Base-by-base conservation (phyloP, 2,797 vertebrate species). In the Anisognathus igniventris region DNA sequence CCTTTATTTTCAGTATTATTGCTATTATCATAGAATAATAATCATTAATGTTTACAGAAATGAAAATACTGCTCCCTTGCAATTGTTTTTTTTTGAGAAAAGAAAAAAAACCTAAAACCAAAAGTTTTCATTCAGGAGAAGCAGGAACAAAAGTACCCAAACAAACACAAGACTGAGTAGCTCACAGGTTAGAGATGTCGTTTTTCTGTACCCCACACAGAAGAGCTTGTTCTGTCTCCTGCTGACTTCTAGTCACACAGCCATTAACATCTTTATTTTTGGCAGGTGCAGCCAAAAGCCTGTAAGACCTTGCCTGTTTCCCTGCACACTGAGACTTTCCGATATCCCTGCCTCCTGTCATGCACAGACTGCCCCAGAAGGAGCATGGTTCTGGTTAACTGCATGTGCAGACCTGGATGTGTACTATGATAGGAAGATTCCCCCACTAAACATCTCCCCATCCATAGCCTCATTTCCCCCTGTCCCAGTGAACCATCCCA, bases 231-330 rank as follows among this genome's bases (percentile, higher is more conserved):
- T 77, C 54, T 60, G 31, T 60, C 40, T 70, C 62, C 65, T 70
- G 65, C 50, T 86, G 88, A 62, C 33, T 78, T 48, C 42, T 84
- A 71, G 39, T 72, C 53, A 65, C 50, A 39, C 35, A 83, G 65
- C 54, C 76, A 65, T 71, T 74, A 91, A 74, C 45, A 71, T 60
- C 54, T 68, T 77, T 60, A 85, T 85, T 79, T 91, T 71, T n/a
- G 28, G 65, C 83, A 76, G 77, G 77, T 39, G 53, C 50, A 30
- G 44, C 14, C 22, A 65, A 35, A 1, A 7, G 47, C 50, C 54
- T 51, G 8, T 7, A 30, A 50, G 19, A 14, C 37, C 66, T 20
- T 72, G 35, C 42, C n/a, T 40, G 12, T 28, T 72, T 62, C 64
- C 17, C 24, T 10, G 37, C 62, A 68, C 27, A 21, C 10, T 3